Base-by-base conservation (phyloP, 2,888 invertebrate species). In the Hirtodrosophila alboralis region DNA sequence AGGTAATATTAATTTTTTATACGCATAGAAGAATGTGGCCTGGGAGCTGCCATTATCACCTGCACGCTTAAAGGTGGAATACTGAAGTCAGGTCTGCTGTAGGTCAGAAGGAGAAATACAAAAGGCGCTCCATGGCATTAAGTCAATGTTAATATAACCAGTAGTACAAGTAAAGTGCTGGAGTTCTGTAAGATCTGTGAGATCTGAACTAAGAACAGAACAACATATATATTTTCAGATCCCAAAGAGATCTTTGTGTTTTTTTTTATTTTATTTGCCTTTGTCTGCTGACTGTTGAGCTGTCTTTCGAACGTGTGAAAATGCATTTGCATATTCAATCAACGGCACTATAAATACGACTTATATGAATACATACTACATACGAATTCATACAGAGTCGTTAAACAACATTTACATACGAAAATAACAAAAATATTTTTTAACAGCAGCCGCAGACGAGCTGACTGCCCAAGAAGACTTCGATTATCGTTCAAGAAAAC, bases 241-340 rank as follows among this genome's bases (percentile, higher is more conserved):
- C 34, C 16, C 5, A 7, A n/a, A 23, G 5, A 41, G 30, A 45
- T 14, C 37, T 40, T n/a, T 45, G 7, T 18, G 18, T 23, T 36
- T 18, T 43, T 34, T 31, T 49, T 30, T 12, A 27, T 38, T 16
- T 33, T 67, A 54, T 63, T 68, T 51, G 56, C 61, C 61, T 62
- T 65, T 75, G 80, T 75, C 73, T 52, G 69, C 53, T 61, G 70
- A 59, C 60, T 52, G 54, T 18, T 41, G 36, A 56, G 36, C 59
- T 47, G 65, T 28, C 23, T 6, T 23, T 4, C 63, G 69, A 74
- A 87, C 81, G 88, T 88, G 88, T 88, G 88, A 88, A 88, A 88
- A 81, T 77, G 75, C 86, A 88, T 88, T 88, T 88, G 88, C 88
- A 88, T 88, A 87, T 87, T 88, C 81, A 88, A 88, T 88, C 77